Percentiles rank a stretch among this genome's conserved stretches.
Evolutionary conservation across 2,888 invertebrate genomes (phyloP).

Genomic region (Agrilus mali): DNA sequence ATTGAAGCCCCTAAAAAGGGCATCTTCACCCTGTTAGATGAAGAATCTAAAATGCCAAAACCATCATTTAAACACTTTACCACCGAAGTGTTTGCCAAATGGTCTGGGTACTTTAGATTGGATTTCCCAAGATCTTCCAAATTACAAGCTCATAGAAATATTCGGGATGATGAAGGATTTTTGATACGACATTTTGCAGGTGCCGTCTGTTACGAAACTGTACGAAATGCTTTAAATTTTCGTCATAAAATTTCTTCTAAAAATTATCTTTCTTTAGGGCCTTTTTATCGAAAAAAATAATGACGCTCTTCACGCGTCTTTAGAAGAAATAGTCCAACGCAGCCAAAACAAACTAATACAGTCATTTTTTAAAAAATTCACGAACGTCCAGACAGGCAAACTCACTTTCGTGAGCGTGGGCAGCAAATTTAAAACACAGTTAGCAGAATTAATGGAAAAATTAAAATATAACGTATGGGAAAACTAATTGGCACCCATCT

Average conservation of each 20-base stretch:
- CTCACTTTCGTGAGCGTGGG: slow-evolving; percentile 89
- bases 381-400: slow-evolving; percentile 63
- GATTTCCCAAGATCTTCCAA: slow-evolving; percentile 85
- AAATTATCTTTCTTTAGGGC: slow-evolving; percentile 39
- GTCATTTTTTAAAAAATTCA: slow-evolving; percentile 50
- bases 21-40: slow-evolving; percentile 85
- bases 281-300: slow-evolving; percentile 98
- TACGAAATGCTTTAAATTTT: slow-evolving; percentile 29
- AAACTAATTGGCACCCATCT: not conserved
- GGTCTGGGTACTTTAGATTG: slow-evolving; percentile 71
- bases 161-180: slow-evolving; percentile 96
- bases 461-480: slow-evolving; percentile 62
- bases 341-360: slow-evolving; percentile 74
- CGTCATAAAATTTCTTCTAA: not conserved
- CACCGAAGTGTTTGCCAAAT: slow-evolving; percentile 73
- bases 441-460: slow-evolving; percentile 87
- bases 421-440: slow-evolving; percentile 87
- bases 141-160: slow-evolving; percentile 78
- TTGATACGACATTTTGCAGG: slow-evolving; percentile 94
- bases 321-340: slow-evolving; percentile 87
- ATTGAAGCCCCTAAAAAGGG: slow-evolving; percentile 79
- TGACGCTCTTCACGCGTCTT: slow-evolving; percentile 90
- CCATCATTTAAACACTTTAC: slow-evolving; percentile 88
- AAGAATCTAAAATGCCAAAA: slow-evolving; percentile 92
- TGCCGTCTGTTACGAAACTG: slow-evolving; percentile 94